Percentiles rank a stretch among this genome's conserved stretches.
Conservation (phyloP, 2,113 vertebrate species). For the Jacana jacana region DNA sequence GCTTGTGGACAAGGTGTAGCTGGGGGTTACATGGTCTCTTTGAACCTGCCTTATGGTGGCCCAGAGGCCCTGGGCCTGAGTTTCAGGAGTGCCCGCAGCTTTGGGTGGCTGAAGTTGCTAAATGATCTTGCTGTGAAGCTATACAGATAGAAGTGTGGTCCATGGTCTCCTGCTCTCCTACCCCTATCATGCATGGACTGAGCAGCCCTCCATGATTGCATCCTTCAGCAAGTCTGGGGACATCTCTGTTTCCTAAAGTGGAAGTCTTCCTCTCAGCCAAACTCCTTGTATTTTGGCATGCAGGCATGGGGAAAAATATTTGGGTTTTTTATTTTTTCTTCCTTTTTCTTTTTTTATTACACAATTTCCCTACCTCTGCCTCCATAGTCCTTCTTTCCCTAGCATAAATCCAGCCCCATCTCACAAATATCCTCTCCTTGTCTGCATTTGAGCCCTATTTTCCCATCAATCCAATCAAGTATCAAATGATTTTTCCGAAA, state of each 20-base stretch:
- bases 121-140: not conserved
- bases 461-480: not conserved
- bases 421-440: not conserved
- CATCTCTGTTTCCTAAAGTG: not conserved
- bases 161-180: not conserved
- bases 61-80: not conserved
- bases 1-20: fast-evolving
- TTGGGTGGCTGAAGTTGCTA: not conserved
- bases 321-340: not conserved
- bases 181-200: not conserved
- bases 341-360: not conserved
- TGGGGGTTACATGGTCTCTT: not conserved
- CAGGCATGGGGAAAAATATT: not conserved
- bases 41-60: fast-evolving
- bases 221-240: not conserved
- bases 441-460: not conserved
- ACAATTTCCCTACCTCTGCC: not conserved
- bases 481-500: not conserved
- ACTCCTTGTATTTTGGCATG: not conserved
- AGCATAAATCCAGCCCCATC: not conserved
- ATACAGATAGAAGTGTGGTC: not conserved
- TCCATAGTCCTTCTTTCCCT: not conserved
- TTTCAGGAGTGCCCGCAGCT: not conserved
- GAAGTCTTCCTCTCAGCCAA: not conserved
- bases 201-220: fast-evolving